These are phyloP conservation scores for Myrmophylax atrothorax DNA, from an alignment of 2,113 vertebrate species.

Conservation along the genomic window DNA sequence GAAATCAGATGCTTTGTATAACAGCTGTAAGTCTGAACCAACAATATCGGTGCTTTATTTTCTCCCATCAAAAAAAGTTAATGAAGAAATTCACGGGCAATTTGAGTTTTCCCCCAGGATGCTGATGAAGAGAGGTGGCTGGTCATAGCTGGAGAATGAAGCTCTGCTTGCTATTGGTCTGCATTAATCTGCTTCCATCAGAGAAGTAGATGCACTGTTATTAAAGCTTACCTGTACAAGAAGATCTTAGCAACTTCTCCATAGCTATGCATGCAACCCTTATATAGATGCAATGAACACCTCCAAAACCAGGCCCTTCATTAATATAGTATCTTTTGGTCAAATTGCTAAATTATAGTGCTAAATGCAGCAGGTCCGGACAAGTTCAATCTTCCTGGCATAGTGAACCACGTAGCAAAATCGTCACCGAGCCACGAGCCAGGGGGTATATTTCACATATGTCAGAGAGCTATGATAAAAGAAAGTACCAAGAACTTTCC, in stretches of 20 bases:
- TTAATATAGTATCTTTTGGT: background rate
- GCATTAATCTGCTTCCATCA: background rate
- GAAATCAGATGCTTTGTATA: background rate
- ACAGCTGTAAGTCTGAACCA: background rate
- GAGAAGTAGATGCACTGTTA: background rate
- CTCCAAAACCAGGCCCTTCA: background rate
- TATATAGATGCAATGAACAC: accelerated
- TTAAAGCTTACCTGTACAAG: background rate
- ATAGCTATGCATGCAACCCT: background rate
- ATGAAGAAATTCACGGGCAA: background rate
- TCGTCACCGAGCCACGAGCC: background rate
- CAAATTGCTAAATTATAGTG: background rate
- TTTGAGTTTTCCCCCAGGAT: background rate
- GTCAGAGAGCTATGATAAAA: background rate
- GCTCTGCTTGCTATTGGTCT: background rate
- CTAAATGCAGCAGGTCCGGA: background rate
- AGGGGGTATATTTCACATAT: accelerated
- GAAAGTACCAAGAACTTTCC: background rate
- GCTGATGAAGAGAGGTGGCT: background rate
- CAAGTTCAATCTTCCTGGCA: background rate
- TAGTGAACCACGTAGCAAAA: background rate
- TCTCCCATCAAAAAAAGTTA: background rate
- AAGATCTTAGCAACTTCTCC: background rate
- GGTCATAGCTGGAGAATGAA: background rate
- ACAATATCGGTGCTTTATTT: background rate